Conservation (phyloP, 2,113 vertebrate species). For the Chlorodrepanis virens region DNA sequence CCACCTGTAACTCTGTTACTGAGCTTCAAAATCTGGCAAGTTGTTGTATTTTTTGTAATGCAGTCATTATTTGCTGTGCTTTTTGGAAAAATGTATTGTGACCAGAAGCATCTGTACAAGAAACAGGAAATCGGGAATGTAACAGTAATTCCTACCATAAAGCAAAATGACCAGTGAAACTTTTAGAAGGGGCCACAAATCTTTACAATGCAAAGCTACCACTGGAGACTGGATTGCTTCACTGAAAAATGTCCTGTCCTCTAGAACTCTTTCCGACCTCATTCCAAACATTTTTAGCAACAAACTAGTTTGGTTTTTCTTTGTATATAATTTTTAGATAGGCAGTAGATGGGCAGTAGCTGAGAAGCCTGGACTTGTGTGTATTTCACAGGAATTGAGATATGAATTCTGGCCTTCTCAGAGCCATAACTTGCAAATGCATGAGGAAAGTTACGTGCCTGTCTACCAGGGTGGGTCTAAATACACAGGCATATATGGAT, state of each 20-base stretch:
- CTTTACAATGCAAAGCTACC: background rate
- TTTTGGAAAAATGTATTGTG: conserved; percentile 10
- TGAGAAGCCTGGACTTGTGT: background rate
- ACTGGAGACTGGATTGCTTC: background rate
- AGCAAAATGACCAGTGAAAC: background rate
- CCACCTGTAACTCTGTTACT: background rate
- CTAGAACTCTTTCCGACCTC: background rate
- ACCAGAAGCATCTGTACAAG: conserved; percentile 26
- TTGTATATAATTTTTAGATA: background rate
- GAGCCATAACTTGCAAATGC: background rate
- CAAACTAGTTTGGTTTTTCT: background rate
- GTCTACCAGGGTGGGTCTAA: background rate
- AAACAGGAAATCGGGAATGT: conserved; percentile 26
- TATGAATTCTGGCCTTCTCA: background rate
- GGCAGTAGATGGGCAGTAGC: background rate
- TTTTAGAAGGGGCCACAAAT: background rate
- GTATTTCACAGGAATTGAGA: background rate
- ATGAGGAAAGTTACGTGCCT: background rate
- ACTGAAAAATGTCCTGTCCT: background rate
- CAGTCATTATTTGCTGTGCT: background rate
- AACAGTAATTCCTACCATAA: background rate
- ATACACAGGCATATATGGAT: background rate
- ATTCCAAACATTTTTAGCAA: background rate
- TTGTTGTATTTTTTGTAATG: background rate
- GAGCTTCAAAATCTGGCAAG: conserved; percentile 16